Conservation (phyloP, 1,140 invertebrate genomes). For the Platorchestia sp. region DNA sequence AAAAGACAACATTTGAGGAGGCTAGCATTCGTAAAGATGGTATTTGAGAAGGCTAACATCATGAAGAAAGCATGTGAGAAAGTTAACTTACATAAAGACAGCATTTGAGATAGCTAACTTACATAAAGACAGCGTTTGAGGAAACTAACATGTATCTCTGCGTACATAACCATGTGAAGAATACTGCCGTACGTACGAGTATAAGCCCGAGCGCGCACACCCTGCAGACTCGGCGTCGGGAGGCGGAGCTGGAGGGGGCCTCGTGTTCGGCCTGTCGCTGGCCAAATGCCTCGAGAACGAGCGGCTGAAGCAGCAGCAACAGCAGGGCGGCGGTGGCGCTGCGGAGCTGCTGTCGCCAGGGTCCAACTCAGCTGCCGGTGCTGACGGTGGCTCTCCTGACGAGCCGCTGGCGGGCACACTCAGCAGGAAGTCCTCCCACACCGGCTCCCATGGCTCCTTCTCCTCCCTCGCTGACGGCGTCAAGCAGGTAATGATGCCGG, state of each 20-base stretch:
- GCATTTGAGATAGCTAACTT: no score
- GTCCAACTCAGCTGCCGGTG: not conserved
- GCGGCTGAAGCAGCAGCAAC: slow-evolving; percentile 58
- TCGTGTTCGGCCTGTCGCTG: slow-evolving; percentile 88
- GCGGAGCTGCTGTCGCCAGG: not conserved
- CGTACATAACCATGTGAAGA: no score
- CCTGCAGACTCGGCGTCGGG: not conserved
- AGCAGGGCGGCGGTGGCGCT: not conserved
- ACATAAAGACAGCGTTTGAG: no score
- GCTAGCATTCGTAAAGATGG: no score
- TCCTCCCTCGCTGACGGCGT: slow-evolving; percentile 77
- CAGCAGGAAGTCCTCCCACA: slow-evolving; percentile 74
- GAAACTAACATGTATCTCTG: no score
- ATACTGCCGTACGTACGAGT: not conserved
- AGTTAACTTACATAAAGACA: no score
- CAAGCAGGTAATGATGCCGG: slow-evolving; percentile 60
- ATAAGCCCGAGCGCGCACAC: not conserved
- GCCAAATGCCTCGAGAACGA: slow-evolving; percentile 86
- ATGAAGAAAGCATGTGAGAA: no score
- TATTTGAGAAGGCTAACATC: no score
- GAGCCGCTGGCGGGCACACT: slow-evolving; percentile 68
- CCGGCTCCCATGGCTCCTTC: slow-evolving; percentile 80
- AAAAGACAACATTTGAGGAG: no score
- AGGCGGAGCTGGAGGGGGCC: slow-evolving; percentile 67
- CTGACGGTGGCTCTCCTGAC: slow-evolving; percentile 58